Conservation (phyloP, 1,140 invertebrate species). For the Diplogasteroides magnus region DNA sequence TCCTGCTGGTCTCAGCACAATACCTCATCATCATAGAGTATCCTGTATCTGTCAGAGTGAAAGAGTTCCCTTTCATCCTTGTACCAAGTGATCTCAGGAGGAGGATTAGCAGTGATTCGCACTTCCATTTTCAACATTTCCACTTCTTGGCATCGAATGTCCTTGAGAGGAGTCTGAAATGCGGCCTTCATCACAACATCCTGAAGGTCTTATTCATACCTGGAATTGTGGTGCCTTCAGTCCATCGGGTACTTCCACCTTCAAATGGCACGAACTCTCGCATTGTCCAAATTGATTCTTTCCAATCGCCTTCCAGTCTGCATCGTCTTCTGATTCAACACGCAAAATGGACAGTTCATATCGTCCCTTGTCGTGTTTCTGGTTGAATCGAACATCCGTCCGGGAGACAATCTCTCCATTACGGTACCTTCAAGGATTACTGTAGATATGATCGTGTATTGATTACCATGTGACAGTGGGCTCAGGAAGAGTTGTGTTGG, state of each 20-base stretch:
- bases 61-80: slow-evolving; percentile 32
- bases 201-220: slow-evolving; percentile 11
- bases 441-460: too few species aligned
- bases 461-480: slow-evolving; percentile 36
- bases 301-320: slow-evolving; percentile 40
- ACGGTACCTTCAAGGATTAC: too few species aligned
- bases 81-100: slow-evolving; percentile 39
- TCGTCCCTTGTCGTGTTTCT: slow-evolving; percentile 34
- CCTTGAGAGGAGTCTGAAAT: slow-evolving; percentile 28
- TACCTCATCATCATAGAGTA: slow-evolving; percentile 32
- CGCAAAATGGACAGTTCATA: slow-evolving; percentile 41
- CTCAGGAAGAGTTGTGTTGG: slow-evolving; percentile 38
- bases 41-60: slow-evolving; percentile 34
- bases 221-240: slow-evolving; percentile 21
- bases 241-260: slow-evolving; percentile 12
- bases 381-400: slow-evolving; percentile 29
- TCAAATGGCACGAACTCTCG: slow-evolving; percentile 34
- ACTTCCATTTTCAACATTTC: slow-evolving; percentile 40
- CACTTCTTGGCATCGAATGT: slow-evolving; percentile 23
- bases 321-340: slow-evolving; percentile 30
- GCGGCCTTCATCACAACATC: too few species aligned
- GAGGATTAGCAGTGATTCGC: slow-evolving; percentile 21
- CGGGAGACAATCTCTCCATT: slow-evolving; percentile 24
- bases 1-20: not conserved
- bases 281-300: slow-evolving; percentile 39